Conservation (phyloP, 2,113 vertebrate species). For the Brevimyrus niger region DNA sequence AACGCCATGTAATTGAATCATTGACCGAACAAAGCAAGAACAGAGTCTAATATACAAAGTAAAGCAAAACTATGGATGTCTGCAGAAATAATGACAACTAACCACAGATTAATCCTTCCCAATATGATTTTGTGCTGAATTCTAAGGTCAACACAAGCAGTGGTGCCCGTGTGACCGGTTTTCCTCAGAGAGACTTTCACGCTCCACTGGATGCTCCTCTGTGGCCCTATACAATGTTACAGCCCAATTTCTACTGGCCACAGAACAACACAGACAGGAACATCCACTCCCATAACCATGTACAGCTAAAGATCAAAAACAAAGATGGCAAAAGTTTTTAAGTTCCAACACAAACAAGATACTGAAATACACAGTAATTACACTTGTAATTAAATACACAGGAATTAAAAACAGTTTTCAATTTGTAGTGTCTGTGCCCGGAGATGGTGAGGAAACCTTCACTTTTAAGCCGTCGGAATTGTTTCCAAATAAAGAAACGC, state of each 20-base stretch:
- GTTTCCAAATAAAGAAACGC: not conserved
- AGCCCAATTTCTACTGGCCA: not conserved
- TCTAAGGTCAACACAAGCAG: not conserved
- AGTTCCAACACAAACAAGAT: not conserved
- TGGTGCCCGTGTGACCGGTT: not conserved
- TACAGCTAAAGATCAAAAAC: not conserved
- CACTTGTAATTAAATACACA: too few relatives aligned
- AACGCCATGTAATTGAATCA: slow-evolving; percentile 66
- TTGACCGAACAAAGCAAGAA: slow-evolving; percentile 54
- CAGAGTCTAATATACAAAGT: slow-evolving; percentile 35
- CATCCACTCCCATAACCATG: not conserved
- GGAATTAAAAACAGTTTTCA: not conserved
- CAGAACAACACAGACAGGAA: not conserved
- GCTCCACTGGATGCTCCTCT: not conserved
- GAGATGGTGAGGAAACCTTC: not conserved
- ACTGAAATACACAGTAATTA: not conserved
- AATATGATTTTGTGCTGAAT: not conserved
- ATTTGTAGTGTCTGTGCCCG: not conserved
- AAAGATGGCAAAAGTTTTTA: not conserved
- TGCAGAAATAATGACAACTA: slow-evolving; percentile 7
- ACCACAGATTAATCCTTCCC: not conserved
- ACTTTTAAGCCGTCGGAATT: not conserved
- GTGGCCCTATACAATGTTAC: not conserved
- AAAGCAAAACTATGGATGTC: slow-evolving; percentile 15
- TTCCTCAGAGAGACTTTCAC: not conserved